Base-by-base conservation (phyloP, 1,140 invertebrate species). In the Philopotamus ludificatus region DNA sequence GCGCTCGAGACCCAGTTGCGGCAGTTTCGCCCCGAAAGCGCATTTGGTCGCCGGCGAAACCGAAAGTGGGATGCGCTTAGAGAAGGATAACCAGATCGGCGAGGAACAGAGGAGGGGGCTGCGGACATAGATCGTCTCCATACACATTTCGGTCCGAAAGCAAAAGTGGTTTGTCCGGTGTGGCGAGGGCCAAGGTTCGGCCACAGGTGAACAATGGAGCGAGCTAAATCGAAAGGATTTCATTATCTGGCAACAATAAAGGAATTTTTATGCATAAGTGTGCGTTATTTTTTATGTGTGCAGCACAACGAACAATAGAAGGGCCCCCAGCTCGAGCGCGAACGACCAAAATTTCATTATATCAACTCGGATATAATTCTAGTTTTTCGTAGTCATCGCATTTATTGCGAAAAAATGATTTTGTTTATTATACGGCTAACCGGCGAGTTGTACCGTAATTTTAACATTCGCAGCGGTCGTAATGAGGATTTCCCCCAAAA, bases 131-230 rank as follows among this genome's bases (percentile, higher is more conserved):
- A 57, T 59, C 54, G 42, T 65, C 63, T 62, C 58, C 61, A 54
- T 61, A 58, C 42, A 50, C 39, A 55, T 65, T 58, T 68, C 63
- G 67, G 67, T 47, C 58, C 39, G 67, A 70, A 70, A 70, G 67
- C 67, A 70, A 70, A 70, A 70, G 67, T 70, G 67, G 67, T 70
- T 70, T 66, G 67, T 49, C 64, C 45, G 67, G 67, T 68, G 16
- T 41, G 53, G 34, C 28, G 51, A 63, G 61, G 61, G 50, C 61
- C 61, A 54, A 63, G 51, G 61, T 54, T 54, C 61, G 50, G 50
- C 59, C 34, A 49, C 61, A 63, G 61, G 61, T 63, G 61, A 54
- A 54, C 57, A 60, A 60, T 60, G 42, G 51, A 21, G 22, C 15
- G 22, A 44, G 39, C n/a, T 47, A 47, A 47, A 47, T 16, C 10